Percentiles rank a stretch among this genome's conserved stretches.
Conservation (phyloP, 2,888 invertebrate species). For the Apotomis betuletana region DNA sequence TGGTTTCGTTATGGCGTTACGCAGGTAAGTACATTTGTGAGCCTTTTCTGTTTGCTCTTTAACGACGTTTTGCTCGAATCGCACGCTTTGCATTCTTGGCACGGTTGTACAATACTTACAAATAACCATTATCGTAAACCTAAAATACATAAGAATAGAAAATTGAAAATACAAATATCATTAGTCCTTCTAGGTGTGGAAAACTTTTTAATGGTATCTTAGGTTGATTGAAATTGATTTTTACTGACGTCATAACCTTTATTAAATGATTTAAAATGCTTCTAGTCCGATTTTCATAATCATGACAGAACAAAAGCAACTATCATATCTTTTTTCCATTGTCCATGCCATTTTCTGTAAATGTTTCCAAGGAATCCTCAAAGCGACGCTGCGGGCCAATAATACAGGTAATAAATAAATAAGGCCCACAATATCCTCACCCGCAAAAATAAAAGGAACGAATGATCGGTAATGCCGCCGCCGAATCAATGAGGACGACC, state of each 20-base stretch:
- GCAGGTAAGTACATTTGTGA: constrained; percentile 4
- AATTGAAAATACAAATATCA: too few relatives aligned
- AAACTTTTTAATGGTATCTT: too few relatives aligned
- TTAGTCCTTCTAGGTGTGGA: too few relatives aligned
- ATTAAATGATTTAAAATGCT: too few relatives aligned
- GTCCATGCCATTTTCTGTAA: not conserved
- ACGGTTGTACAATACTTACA: too few relatives aligned
- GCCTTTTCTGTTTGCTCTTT: constrained; percentile 11
- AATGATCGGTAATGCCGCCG: constrained; percentile 13
- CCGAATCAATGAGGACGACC: constrained; percentile 15
- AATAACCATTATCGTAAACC: too few relatives aligned
- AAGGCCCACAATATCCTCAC: not conserved
- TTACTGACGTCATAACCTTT: too few relatives aligned
- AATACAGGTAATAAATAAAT: constrained; percentile 26
- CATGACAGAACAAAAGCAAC: not conserved
- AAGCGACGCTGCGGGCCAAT: not conserved
- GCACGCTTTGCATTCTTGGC: not conserved
- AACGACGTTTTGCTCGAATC: not conserved
- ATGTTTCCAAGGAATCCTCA: constrained; percentile 5
- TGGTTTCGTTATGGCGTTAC: constrained; percentile 13
- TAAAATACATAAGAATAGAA: too few relatives aligned
- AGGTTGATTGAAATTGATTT: too few relatives aligned
- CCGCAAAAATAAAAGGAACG: constrained; percentile 19
- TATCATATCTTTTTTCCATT: not conserved
- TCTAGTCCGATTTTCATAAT: not conserved